Conservation (phyloP, 2,888 invertebrate species). For the Melangyna quadrimaculata region DNA sequence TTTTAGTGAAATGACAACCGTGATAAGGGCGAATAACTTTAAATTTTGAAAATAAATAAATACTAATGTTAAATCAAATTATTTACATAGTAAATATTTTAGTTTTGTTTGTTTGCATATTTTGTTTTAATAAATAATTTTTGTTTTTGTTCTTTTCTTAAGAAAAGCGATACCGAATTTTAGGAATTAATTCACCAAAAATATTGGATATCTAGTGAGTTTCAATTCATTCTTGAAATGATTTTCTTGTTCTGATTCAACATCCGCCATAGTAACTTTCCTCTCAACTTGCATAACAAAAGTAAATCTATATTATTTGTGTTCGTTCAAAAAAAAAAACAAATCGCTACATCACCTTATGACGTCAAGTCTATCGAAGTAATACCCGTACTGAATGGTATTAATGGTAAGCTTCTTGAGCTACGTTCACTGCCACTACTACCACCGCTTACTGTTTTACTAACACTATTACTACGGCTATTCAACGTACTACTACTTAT, state of each 20-base stretch:
- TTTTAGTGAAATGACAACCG: too few species aligned
- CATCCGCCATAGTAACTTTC: constrained; percentile 1
- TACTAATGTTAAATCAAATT: not conserved
- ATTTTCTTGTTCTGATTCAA: not conserved
- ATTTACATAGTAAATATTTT: not conserved
- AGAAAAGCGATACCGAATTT: not conserved
- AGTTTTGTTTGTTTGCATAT: not conserved
- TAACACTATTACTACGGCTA: constrained; percentile 69
- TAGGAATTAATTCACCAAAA: not conserved
- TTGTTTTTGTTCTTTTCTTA: not conserved
- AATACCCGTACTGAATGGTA: constrained; percentile 76
- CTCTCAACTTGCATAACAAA: not conserved
- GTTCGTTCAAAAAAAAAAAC: not conserved
- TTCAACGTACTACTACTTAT: constrained; percentile 70
- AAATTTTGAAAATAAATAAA: not conserved
- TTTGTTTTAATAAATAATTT: not conserved
- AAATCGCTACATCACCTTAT: constrained; percentile 69
- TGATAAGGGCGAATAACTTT: too few species aligned
- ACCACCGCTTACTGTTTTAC: constrained; percentile 70
- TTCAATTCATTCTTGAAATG: not conserved
- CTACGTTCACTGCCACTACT: constrained; percentile 56
- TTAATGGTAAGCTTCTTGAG: constrained; percentile 74
- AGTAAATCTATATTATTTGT: not conserved
- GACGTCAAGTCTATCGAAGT: constrained; percentile 80
- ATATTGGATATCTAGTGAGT: not conserved